Base-by-base conservation (phyloP, 2,888 invertebrate species). In the Cryptus viduatorius region DNA sequence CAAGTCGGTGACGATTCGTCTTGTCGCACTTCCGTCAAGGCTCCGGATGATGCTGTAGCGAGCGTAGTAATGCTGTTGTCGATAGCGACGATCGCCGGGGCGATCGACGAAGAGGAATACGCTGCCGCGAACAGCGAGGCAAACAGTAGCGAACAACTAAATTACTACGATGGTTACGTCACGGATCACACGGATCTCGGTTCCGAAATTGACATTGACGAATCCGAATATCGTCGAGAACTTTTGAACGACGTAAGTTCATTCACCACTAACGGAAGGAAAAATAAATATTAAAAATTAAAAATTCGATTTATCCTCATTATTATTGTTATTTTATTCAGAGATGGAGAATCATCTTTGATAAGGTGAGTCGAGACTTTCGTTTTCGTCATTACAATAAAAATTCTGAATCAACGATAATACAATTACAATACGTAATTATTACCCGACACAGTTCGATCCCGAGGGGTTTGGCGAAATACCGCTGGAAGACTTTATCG, bases 381-480 rank as follows among this genome's bases (percentile, higher is more conserved):
- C 12, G 46, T n/a, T 29, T 71, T 53, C 67, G 29, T 37, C 37
- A 42, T 68, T 19, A 46, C 10, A 72, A 29, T 73, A 16, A 37
- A 8, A 37, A 37, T 37, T 37, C 8, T 7, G 37, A 37, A 37
- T 37, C 37, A 75, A 67, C 48, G 29, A 46, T 75, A 50, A 78
- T 48, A 37, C 44, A 31, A 44, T 64, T 59, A n/a, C 75, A 61
- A 71, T 61, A 56, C 16, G 48, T 24, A 31, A 46, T n/a, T 64
- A 19, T 48, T 4, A 48, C 19, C n/a, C n/a, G 67, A 29, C 94
- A 80, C 94, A 98, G 97, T 98, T 97, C 92, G 98, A 98, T 94
- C 97, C 97, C 8, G 98, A 98, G 94, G 98, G 98, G 59, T 98
- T 98, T 92, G 98, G 98, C 10, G 98, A 98, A 95, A 98, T 98